These are phyloP conservation scores for Diacarnus erythraeanus DNA, from an alignment of 37 sponge, comb jelly and placozoan genomes.

Conservation along the genomic window DNA sequence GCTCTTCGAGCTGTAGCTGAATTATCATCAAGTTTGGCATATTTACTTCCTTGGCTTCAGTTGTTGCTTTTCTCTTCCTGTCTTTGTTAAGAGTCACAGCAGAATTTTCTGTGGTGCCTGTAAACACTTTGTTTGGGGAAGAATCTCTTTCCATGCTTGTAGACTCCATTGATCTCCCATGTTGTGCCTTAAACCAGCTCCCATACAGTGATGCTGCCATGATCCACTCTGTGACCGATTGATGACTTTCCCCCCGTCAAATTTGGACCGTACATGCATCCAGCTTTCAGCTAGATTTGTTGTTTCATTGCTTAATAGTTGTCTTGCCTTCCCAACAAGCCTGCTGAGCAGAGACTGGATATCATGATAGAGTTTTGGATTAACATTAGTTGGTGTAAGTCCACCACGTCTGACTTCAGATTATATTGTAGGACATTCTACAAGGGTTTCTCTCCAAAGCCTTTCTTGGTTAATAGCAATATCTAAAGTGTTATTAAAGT, in stretches of 20 bases:
- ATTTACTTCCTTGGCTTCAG: slow-evolving; percentile 25
- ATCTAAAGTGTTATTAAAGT: too few relatives aligned
- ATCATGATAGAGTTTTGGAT: slow-evolving; percentile 13
- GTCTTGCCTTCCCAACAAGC: slow-evolving; percentile 25
- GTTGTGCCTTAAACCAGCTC: slow-evolving; percentile 32
- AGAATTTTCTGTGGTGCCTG: background rate
- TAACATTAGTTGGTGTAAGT: background rate
- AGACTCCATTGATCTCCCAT: slow-evolving; percentile 34
- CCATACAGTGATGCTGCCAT: slow-evolving; percentile 37
- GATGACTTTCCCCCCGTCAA: slow-evolving; percentile 55
- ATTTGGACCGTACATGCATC: slow-evolving; percentile 56
- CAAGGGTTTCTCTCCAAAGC: slow-evolving; percentile 18
- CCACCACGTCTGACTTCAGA: background rate
- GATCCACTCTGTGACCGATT: slow-evolving; percentile 46
- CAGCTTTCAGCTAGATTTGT: slow-evolving; percentile 56
- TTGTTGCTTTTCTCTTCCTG: slow-evolving; percentile 37
- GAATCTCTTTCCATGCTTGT: slow-evolving; percentile 11
- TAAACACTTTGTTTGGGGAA: slow-evolving; percentile 24
- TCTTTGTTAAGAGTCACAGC: background rate
- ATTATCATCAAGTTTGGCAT: slow-evolving; percentile 4
- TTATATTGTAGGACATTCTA: background rate
- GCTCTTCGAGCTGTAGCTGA: slow-evolving; percentile 35
- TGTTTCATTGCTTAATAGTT: slow-evolving; percentile 38
- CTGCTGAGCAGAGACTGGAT: slow-evolving; percentile 14
- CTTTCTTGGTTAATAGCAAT: background rate